These are phyloP conservation scores for Pseudochirops corinnae DNA, from an alignment of 2,797 vertebrate species.

Conservation along the genomic window DNA sequence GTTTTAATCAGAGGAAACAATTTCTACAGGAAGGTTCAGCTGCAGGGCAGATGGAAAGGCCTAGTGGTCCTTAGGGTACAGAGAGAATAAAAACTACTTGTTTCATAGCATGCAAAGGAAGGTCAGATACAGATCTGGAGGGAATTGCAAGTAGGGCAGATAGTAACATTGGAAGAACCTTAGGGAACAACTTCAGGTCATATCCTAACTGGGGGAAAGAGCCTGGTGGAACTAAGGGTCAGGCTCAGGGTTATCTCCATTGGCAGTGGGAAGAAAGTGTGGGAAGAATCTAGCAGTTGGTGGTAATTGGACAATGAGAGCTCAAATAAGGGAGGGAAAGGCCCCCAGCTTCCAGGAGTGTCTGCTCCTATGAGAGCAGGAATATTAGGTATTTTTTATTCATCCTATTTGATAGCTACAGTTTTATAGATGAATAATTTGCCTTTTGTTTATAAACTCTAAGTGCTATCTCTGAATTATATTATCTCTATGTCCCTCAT, in stretches of 20 bases:
- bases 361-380: not conserved
- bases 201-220: not conserved
- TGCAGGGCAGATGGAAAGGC: not conserved
- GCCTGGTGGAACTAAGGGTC: not conserved
- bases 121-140: not conserved
- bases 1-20: not conserved
- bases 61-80: not conserved
- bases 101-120: not conserved
- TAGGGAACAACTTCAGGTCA: not conserved
- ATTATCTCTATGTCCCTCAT: constrained; percentile 1
- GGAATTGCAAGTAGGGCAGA: not conserved
- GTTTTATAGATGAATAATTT: constrained; percentile 30
- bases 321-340: not conserved
- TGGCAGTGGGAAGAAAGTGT: not conserved
- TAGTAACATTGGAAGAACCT: not conserved
- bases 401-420: constrained; percentile 39
- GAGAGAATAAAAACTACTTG: not conserved
- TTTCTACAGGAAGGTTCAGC: not conserved
- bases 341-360: not conserved
- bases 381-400: constrained; percentile 21
- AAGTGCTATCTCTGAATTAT: constrained; percentile 43
- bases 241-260: not conserved
- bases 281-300: not conserved
- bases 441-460: constrained; percentile 61
- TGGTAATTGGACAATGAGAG: not conserved